phyloP scores from a whole-genome alignment of 1,140 invertebrate genomes.

The Zaprionus taronus region DNA sequence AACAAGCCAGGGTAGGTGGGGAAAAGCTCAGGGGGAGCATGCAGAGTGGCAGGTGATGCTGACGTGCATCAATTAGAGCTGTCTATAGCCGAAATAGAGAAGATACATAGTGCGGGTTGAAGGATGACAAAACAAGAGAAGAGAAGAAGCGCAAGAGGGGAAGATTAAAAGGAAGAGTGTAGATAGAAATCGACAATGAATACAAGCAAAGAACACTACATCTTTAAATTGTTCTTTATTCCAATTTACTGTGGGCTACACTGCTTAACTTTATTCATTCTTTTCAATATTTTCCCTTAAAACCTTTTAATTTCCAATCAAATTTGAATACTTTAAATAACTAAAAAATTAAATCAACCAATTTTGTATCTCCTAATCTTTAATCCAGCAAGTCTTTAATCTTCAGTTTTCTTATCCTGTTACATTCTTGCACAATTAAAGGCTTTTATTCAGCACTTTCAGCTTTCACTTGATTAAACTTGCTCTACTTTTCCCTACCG shows the following conservation, averaged over 20 bases:
- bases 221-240: too few species aligned
- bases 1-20: background rate
- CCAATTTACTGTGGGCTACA: too few species aligned
- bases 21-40: conserved; percentile 1
- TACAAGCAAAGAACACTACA: too few species aligned
- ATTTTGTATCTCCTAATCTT: background rate
- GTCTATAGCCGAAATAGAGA: conserved; percentile 45
- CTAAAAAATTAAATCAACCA: too few species aligned
- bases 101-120: background rate
- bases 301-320: background rate
- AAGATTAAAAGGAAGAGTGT: background rate
- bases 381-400: background rate
- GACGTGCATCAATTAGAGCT: conserved; percentile 70
- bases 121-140: background rate
- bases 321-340: background rate
- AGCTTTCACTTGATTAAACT: conserved; percentile 23
- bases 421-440: background rate
- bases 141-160: background rate
- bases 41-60: conserved; percentile 51
- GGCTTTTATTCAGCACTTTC: background rate
- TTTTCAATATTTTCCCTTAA: background rate
- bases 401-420: background rate
- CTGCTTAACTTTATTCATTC: too few species aligned
- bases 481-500: background rate
- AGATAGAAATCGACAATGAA: too few species aligned